Evolutionary conservation across 23 tunicate species (phyloP), one percentile per base, ranked within the genome.

Genomic region (Ascidia mentula): DNA sequence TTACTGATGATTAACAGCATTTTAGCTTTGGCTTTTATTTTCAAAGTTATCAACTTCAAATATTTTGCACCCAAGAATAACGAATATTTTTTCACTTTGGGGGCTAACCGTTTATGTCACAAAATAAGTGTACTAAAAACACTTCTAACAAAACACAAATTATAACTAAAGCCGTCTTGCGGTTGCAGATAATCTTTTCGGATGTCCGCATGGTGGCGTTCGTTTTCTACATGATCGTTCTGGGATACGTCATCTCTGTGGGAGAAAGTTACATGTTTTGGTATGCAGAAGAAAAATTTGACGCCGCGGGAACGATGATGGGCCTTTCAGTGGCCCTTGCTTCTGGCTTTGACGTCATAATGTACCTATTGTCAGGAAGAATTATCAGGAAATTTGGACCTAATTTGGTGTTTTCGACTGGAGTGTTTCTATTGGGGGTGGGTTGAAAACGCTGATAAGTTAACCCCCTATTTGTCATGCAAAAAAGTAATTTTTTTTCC

Each of bases 311-410:
- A 18, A 53, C 59, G 24, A 46, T 82, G 0, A 36, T 88, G 38
- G 92, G 84, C 24, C 35, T 36, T 40, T 32, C 78, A 1, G 61
- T 70, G 39, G 32, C 38, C 1, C 35, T 75, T 1, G 53, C 82
- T 0, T 4, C 87, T 37, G 20, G 46, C 32, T 18, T 82, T 18
- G 92, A 88, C 69, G 79, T 88, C 59, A 34, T 84, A 37, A 45
- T 72, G 42, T 88, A 77, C 46, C 26, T 88, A 15, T 42, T 88
- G 39, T 77, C 87, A 6, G 79, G 79, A 6, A n/a, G 39, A 24
- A 37, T 88, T 17, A 73, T 88, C n/a, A 65, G 75, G 37, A 82
- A 45, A 37, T 88, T 83, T 36, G 87, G 92, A 4, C 87, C 87
- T 32, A 75, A 34, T 24, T 31, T 45, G 36, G 53, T 83, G 60